Conservation (phyloP, 2,888 invertebrate species). For the Tachina fera region DNA sequence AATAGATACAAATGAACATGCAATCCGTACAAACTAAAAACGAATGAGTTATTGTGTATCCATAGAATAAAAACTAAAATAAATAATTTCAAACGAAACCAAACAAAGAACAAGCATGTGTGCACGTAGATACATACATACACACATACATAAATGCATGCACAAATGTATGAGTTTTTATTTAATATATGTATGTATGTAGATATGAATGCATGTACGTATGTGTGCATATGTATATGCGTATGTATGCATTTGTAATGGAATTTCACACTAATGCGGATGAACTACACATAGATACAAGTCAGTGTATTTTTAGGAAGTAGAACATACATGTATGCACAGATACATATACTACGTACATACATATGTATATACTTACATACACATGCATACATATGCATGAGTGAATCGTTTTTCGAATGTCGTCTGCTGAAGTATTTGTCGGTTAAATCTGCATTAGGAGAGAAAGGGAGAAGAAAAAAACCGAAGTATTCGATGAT, state of each 20-base stretch:
- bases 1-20: neutral
- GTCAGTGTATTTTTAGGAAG: constrained; percentile 51
- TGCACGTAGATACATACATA: neutral
- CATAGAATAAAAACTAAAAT: constrained; percentile 52
- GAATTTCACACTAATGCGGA: constrained; percentile 70
- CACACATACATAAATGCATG: neutral
- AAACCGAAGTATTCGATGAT: constrained; percentile 66
- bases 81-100: constrained; percentile 44
- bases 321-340: constrained; percentile 29
- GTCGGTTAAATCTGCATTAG: constrained; percentile 21
- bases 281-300: constrained; percentile 58
- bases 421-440: constrained; percentile 55
- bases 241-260: constrained; percentile 58
- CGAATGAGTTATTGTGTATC: constrained; percentile 36
- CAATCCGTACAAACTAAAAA: constrained; percentile 3
- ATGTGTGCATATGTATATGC: neutral
- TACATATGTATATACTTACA: no score
- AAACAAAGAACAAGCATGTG: constrained; percentile 56
- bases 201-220: neutral
- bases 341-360: no score
- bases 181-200: neutral
- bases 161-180: neutral
- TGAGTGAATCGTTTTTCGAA: constrained; percentile 62
- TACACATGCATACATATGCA: constrained; percentile 18
- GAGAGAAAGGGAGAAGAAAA: constrained; percentile 36